phyloP scores from a whole-genome alignment of 2,888 invertebrate species.

The Cryptus viduatorius region DNA sequence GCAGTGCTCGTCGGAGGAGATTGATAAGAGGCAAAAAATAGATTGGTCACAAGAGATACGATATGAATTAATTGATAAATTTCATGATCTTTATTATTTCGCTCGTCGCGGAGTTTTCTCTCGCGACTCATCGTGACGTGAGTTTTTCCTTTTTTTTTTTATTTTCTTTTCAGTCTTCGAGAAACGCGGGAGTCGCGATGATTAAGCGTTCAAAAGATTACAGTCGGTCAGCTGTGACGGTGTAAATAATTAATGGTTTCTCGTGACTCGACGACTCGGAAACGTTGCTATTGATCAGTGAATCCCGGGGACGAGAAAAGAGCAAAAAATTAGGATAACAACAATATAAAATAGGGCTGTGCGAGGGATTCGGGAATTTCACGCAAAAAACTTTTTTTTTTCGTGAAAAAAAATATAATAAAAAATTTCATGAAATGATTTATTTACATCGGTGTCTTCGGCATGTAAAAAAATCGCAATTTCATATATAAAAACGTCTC shows the following conservation, averaged over 20 bases:
- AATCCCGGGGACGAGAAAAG: background rate
- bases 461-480: background rate
- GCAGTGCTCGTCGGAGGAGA: background rate
- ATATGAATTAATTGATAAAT: slow-evolving; percentile 17
- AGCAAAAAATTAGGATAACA: slow-evolving; percentile 1
- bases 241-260: slow-evolving; percentile 56
- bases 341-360: background rate
- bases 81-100: slow-evolving; percentile 16
- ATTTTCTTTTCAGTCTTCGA: background rate
- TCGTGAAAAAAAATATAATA: background rate
- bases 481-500: too few species aligned
- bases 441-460: too few species aligned
- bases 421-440: background rate
- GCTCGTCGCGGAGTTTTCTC: slow-evolving; percentile 8
- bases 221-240: slow-evolving; percentile 29
- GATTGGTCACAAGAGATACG: background rate
- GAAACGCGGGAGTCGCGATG: slow-evolving; percentile 28
- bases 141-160: slow-evolving; percentile 20
- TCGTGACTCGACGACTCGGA: slow-evolving; percentile 28
- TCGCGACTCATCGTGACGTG: slow-evolving; percentile 55
- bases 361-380: background rate
- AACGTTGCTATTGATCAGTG: background rate
- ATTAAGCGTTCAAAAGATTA: slow-evolving; percentile 47
- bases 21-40: background rate
- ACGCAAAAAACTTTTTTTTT: too few species aligned